Conservation (phyloP, 2,888 invertebrate species). For the Drosophila diplacantha region DNA sequence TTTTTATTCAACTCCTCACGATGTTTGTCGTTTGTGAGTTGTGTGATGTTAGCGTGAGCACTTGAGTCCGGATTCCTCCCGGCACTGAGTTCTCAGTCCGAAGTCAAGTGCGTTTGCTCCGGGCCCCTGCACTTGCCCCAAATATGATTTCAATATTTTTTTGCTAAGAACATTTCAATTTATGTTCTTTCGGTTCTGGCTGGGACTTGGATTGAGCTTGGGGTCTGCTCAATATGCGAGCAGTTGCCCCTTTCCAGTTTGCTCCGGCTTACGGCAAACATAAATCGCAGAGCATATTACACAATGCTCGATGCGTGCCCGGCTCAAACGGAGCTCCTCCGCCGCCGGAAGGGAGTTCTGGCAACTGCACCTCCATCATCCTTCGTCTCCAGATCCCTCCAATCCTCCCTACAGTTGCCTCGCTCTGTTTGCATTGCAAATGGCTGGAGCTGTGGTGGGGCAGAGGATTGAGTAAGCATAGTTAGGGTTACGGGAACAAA, state of each 20-base stretch:
- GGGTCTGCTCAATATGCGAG: conserved; percentile 62
- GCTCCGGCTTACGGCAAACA: conserved; percentile 51
- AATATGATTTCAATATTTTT: conserved; percentile 64
- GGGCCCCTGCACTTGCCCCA: conserved; percentile 45
- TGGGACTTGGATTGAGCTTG: background rate
- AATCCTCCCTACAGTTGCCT: background rate
- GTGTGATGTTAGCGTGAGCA: conserved; percentile 30
- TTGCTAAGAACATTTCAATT: conserved; percentile 62
- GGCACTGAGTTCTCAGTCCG: conserved; percentile 36
- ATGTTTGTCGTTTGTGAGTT: conserved; percentile 45
- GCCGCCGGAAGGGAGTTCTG: conserved; percentile 12
- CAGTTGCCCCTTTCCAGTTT: conserved; percentile 52
- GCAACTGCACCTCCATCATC: conserved; percentile 11
- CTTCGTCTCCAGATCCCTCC: background rate
- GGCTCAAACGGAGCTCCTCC: conserved; percentile 44
- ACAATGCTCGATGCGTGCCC: conserved; percentile 66
- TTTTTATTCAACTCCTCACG: conserved; percentile 24
- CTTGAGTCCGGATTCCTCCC: conserved; percentile 39
- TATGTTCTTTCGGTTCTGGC: conserved; percentile 52
- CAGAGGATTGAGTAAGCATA: conserved; percentile 28
- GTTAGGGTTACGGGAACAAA: conserved; percentile 39
- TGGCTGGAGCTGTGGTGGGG: conserved; percentile 24
- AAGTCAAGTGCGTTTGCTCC: conserved; percentile 42
- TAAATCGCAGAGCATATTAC: conserved; percentile 73
- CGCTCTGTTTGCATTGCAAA: conserved; percentile 44